Percentiles rank a stretch among this genome's conserved stretches.
Evolutionary conservation across 2,113 vertebrate genomes (phyloP).

Genomic region (Macrotis lagotis): DNA sequence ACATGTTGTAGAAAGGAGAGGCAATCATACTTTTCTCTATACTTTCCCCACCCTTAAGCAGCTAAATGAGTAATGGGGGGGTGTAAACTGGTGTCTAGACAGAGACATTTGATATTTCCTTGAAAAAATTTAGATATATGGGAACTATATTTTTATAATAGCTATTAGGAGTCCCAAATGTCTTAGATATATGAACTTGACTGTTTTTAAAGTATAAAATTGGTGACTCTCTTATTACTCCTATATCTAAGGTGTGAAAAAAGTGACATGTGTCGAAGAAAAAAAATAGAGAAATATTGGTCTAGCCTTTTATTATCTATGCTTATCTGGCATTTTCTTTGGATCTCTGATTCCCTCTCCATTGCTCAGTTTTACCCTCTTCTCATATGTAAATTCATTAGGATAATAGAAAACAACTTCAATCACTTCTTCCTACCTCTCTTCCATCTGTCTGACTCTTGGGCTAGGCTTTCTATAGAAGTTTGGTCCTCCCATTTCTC

Average conservation of each 20-base stretch:
- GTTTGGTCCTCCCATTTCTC: too few relatives aligned
- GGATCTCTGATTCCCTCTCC: too few relatives aligned
- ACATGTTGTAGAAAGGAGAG: neutral
- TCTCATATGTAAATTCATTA: too few relatives aligned
- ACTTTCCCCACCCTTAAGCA: neutral
- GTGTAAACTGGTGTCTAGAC: neutral
- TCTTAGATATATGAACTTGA: neutral
- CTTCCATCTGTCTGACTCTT: too few relatives aligned
- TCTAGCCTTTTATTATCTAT: too few relatives aligned
- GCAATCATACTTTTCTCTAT: neutral
- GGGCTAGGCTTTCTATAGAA: too few relatives aligned
- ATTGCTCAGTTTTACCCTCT: too few relatives aligned
- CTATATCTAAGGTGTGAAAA: neutral
- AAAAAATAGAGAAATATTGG: too few relatives aligned
- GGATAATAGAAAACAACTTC: too few relatives aligned
- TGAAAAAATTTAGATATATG: neutral
- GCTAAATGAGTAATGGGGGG: neutral
- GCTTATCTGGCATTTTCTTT: too few relatives aligned
- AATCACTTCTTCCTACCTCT: too few relatives aligned
- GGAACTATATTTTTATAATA: neutral
- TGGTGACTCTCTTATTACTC: neutral
- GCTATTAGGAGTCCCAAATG: neutral
- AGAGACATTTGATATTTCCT: too few relatives aligned
- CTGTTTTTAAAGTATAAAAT: neutral
- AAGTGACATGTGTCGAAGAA: neutral